Evolutionary conservation across 2,888 invertebrate species (phyloP).

Genomic region (Drosophila flavopinicola): DNA sequence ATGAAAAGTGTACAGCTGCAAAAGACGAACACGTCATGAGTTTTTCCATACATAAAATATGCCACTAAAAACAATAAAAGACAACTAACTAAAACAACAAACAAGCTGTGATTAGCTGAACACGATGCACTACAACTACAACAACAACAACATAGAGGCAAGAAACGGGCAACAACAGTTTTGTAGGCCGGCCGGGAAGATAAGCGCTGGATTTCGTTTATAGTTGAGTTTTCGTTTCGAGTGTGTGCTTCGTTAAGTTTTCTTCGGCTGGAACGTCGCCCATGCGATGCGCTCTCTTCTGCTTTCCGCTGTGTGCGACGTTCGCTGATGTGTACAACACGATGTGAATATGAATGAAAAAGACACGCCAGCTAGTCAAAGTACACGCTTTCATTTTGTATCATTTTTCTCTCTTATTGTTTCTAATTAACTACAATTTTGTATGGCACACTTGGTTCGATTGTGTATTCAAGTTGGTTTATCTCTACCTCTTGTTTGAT

Average conservation of each 20-base stretch:
- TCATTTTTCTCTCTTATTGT: slow-evolving; percentile 20
- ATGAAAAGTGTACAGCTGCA: slow-evolving; percentile 30
- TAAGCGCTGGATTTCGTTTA: slow-evolving; percentile 23
- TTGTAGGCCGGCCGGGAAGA: slow-evolving; percentile 52
- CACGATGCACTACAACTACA: slow-evolving; percentile 23
- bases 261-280: slow-evolving; percentile 29
- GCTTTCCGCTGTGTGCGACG: slow-evolving; percentile 34
- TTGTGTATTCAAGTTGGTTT: slow-evolving; percentile 26
- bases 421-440: slow-evolving; percentile 6
- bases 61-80: slow-evolving; percentile 5
- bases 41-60: slow-evolving; percentile 31
- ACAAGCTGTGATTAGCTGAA: slow-evolving; percentile 49
- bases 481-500: slow-evolving; percentile 56
- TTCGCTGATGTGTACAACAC: slow-evolving; percentile 61
- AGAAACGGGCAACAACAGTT: slow-evolving; percentile 39
- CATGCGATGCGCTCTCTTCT: slow-evolving; percentile 12
- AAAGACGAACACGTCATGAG: slow-evolving; percentile 62
- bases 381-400: slow-evolving; percentile 70
- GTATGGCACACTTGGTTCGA: slow-evolving; percentile 21
- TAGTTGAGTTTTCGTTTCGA: slow-evolving; percentile 2
- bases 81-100: slow-evolving; percentile 26
- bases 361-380: slow-evolving; percentile 73
- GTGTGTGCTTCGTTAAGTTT: slow-evolving; percentile 42
- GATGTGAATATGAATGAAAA: slow-evolving; percentile 74
- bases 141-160: not conserved